Conservation (phyloP, 2,113 vertebrate species). For the Barnardius zonarius region DNA sequence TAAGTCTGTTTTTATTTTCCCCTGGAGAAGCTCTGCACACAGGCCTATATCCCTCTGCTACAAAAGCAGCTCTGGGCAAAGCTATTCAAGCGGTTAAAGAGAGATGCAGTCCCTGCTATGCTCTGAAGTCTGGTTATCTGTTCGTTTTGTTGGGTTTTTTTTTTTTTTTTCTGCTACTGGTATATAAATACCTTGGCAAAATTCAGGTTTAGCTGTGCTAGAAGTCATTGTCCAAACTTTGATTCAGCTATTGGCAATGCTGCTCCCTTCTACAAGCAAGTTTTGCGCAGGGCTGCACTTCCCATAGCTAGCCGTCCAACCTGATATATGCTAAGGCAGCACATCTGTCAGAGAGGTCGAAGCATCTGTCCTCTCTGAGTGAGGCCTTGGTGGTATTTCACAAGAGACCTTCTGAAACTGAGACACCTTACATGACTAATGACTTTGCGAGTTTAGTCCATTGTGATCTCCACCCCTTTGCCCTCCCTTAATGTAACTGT, state of each 20-base stretch:
- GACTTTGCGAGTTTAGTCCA: neutral
- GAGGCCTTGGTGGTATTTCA: neutral
- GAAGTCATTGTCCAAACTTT: neutral
- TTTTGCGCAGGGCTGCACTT: neutral
- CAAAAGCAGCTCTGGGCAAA: conserved; percentile 7
- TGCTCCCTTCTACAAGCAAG: neutral
- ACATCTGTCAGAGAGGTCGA: neutral
- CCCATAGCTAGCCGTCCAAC: neutral
- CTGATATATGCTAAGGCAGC: neutral
- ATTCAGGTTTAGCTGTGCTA: neutral
- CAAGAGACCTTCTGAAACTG: neutral
- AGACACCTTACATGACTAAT: neutral
- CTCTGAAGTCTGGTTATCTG: neutral
- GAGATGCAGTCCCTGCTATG: neutral
- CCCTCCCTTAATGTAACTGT: too few species aligned
- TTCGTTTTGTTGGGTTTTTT: too few species aligned
- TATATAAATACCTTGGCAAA: neutral
- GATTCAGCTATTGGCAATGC: neutral
- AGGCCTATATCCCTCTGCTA: neutral
- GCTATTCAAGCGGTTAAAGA: neutral
- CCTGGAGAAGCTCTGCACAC: neutral
- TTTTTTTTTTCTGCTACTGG: neutral
- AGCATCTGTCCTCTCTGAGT: neutral
- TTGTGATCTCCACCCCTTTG: neutral
- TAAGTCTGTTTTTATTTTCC: neutral